Evolutionary conservation across 2,888 invertebrate species (phyloP), one percentile per base, ranked within the genome.

Genomic region (Oligia fasciuncula): DNA sequence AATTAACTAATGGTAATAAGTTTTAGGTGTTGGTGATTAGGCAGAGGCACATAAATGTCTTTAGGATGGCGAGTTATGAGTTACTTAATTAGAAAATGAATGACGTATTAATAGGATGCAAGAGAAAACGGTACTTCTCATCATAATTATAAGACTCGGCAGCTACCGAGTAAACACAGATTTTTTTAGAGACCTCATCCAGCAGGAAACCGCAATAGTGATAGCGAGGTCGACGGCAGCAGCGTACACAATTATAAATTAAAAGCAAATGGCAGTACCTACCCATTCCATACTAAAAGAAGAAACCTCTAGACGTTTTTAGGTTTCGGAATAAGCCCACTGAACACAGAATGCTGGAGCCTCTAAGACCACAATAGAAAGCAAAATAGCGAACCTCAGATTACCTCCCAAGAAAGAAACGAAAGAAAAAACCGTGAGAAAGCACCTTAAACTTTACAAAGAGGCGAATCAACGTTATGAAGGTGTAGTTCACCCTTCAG

Each of bases 401-500:
- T n/a, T 60, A 60, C n/a, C n/a, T 60, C n/a, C n/a, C 57, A 57
- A n/a, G 57, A n/a, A 57, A 11, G 11, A 57, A n/a, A 57, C 19
- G 2, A 51, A 54, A 14, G 13, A 57, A 77, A 83, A 80, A 57
- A 63, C 85, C 87, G 85, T 85, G 85, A 87, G 85, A 85, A 85
- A 69, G 60, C 14, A 82, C 68, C 78, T 78, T 66, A 76, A 85
- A 66, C 49, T 40, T 80, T 83, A 70, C 74, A 66, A 85, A 87
- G 84, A 77, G 77, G 78, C 69, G 67, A 81, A 81, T 81, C 87
- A 73, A 85, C 69, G 85, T 85, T 85, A 87, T 87, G 83, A 81
- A 85, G 77, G 88, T 83, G 75, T 85, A 76, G 77, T 85, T 78
- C 83, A 81, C 84, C 83, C 87, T 85, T 85, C 83, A 84, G 87